Conservation (phyloP, 1,140 invertebrate species). For the Euwallacea similis region DNA sequence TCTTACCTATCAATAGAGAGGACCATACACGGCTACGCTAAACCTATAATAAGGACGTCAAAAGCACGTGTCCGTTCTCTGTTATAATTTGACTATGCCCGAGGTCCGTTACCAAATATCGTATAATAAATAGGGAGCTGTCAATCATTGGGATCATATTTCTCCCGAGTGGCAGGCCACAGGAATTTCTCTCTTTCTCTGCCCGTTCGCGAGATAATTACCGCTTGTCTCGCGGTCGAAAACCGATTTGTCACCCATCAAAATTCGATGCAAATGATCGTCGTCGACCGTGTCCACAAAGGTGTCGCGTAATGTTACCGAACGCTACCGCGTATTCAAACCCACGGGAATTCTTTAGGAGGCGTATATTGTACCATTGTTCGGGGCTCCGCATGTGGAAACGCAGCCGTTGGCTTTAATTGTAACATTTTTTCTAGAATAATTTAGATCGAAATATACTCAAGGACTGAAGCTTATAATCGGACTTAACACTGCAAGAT, state of each 20-base stretch:
- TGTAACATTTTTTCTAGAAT: constrained; percentile 16
- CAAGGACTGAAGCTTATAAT: too few relatives aligned
- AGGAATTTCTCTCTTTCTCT: background rate
- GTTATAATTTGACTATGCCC: background rate
- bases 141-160: background rate
- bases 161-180: background rate
- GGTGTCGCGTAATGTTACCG: constrained; percentile 26
- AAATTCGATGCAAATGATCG: constrained; percentile 26
- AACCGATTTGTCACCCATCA: constrained; percentile 1
- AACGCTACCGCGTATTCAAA: constrained; percentile 32
- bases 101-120: background rate
- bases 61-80: background rate
- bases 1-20: too few relatives aligned
- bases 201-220: background rate
- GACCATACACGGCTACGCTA: background rate
- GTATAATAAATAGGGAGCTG: background rate
- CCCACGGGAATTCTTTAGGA: constrained; percentile 27
- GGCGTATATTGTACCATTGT: constrained; percentile 32
- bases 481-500: too few relatives aligned
- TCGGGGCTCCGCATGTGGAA: constrained; percentile 17
- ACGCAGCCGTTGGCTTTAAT: constrained; percentile 24
- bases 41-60: constrained; percentile 3
- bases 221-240: background rate
- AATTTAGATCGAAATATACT: too few relatives aligned
- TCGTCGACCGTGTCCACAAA: constrained; percentile 32